Evolutionary conservation across 2,888 invertebrate species (phyloP).

Genomic region (Empis stercorea): DNA sequence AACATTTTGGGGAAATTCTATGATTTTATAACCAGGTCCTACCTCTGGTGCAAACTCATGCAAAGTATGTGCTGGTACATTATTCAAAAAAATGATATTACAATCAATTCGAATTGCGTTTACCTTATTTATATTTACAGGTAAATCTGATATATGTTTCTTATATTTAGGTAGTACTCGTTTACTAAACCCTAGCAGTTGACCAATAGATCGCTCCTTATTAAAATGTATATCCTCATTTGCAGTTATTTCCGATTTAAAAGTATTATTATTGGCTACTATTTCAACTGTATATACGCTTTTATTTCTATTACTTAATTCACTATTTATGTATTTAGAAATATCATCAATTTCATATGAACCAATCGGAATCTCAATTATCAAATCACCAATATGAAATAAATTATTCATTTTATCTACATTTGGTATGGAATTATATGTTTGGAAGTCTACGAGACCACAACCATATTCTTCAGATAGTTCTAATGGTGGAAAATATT

Average conservation of each 20-base stretch:
- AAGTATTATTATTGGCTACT: no score
- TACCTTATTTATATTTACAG: constrained; percentile 21
- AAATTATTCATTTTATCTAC: constrained; percentile 23
- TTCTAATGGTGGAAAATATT: constrained; percentile 10
- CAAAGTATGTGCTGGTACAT: constrained; percentile 20
- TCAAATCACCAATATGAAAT: constrained; percentile 18
- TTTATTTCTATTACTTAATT: no score
- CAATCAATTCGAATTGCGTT: constrained; percentile 7
- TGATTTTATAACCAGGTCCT: constrained; percentile 24
- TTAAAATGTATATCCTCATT: no score
- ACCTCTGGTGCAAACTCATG: constrained; percentile 24
- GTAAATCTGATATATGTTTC: constrained; percentile 18
- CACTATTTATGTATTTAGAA: no score
- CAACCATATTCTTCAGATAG: constrained; percentile 16
- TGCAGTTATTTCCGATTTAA: no score
- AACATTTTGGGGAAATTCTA: constrained; percentile 23
- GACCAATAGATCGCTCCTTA: no score
- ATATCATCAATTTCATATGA: no score
- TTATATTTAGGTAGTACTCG: constrained; percentile 8
- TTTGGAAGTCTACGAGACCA: constrained; percentile 20
- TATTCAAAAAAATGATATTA: constrained; percentile 8
- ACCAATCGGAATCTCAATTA: no score
- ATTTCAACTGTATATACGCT: no score
- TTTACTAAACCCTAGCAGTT: constrained; percentile 4
- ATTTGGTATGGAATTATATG: constrained; percentile 19